Base-by-base conservation (phyloP, 2,888 invertebrate species). In the Drosophila helvetica region DNA sequence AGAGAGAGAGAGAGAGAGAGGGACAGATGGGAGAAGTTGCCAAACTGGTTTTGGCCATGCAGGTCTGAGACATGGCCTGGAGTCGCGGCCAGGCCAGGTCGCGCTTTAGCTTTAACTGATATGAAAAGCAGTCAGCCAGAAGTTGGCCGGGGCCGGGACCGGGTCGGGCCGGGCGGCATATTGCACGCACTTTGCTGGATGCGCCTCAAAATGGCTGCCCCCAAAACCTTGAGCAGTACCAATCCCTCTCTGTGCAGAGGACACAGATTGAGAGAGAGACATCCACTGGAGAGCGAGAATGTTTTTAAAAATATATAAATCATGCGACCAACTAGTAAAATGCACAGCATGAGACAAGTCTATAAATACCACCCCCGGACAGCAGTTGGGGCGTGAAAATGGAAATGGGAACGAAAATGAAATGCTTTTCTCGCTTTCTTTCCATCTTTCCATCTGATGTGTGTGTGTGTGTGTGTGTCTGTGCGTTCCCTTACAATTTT, bases 301-400 rank as follows among this genome's bases (percentile, higher is more conserved):
- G 90, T 90, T 90, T 80, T 91, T 90, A 90, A 90, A 90, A 87
- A 89, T 88, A 86, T 89, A 91, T 91, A 90, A 91, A 91, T 91
- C 91, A 91, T 91, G 82, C 80, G 70, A 46, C 59, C 86, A 88
- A 87, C 89, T 89, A 89, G 86, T 87, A 83, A 84, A 68, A 87
- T 81, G 88, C 90, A 89, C 90, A 90, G 90, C 90, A 90, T 90
- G 91, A 90, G 90, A 90, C 89, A 90, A 88, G 89, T 79, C 90
- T 90, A 90, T 90, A 90, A 90, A 90, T 90, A 90, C 12, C 79
- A 74, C 61, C 54, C 57, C 61, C 56, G 71, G 52, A 56, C 56
- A 22, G 42, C 58, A 59, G 72, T 72, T 66, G 74, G 80, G 78
- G 80, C 80, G 86, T 86, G 86, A 82, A 80, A 80, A 77, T 74